Evolutionary conservation across 1,140 invertebrate genomes (phyloP).

Genomic region (Heterodera schachtii): DNA sequence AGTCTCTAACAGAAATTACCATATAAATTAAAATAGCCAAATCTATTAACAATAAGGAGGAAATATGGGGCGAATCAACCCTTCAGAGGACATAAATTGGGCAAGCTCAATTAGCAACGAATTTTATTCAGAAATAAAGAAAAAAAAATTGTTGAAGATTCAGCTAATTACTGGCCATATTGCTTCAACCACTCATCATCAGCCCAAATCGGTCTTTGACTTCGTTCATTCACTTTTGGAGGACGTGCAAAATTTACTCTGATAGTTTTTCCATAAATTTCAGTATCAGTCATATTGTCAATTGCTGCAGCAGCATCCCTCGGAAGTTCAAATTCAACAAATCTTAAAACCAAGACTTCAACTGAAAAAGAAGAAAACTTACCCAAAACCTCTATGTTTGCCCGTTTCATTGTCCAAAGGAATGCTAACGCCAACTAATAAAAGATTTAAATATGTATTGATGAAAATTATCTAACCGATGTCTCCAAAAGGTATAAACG

Average conservation of each 20-base stretch:
- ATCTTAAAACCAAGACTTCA: slow-evolving; percentile 74
- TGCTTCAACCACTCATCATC: slow-evolving; percentile 90
- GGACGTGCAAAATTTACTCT: slow-evolving; percentile 94
- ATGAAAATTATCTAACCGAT: slow-evolving; percentile 67
- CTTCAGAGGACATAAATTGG: too few species aligned
- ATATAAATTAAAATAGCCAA: too few species aligned
- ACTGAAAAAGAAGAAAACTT: slow-evolving; percentile 1
- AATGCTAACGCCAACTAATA: slow-evolving; percentile 84
- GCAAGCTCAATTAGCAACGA: too few species aligned
- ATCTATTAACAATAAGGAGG: too few species aligned
- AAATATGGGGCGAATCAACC: too few species aligned
- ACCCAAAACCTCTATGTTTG: slow-evolving; percentile 63
- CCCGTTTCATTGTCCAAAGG: slow-evolving; percentile 92
- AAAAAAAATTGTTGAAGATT: slow-evolving; percentile 38
- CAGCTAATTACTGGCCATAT: slow-evolving; percentile 38
- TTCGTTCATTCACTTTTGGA: slow-evolving; percentile 73
- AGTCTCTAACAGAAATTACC: too few species aligned
- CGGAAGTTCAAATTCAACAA: slow-evolving; percentile 88
- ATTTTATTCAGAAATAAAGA: too few species aligned
- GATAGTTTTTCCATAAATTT: slow-evolving; percentile 95
- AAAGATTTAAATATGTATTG: too few species aligned
- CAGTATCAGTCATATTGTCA: slow-evolving; percentile 99
- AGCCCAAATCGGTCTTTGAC: slow-evolving; percentile 79
- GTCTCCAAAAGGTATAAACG: slow-evolving; percentile 97
- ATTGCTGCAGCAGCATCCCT: slow-evolving; percentile 93